Conservation (phyloP, 2,888 invertebrate genomes). For the Agapetus fuscipes region DNA sequence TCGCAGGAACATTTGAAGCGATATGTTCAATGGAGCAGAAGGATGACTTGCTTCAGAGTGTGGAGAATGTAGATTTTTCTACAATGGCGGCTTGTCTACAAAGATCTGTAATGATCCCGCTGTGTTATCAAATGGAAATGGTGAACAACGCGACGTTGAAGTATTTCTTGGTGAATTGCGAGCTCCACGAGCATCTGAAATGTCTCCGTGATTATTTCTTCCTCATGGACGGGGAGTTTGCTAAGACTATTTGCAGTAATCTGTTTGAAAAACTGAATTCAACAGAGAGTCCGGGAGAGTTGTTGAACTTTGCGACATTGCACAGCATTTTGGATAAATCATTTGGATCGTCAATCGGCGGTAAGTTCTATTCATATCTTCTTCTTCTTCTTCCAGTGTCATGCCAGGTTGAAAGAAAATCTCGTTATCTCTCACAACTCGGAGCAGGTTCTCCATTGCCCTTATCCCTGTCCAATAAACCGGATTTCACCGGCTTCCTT, state of each 20-base stretch:
- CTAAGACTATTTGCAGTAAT: conserved; percentile 58
- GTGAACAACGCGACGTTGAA: conserved; percentile 64
- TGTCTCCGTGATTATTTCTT: conserved; percentile 72
- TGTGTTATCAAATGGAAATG: conserved; percentile 57
- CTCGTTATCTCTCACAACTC: too few relatives aligned
- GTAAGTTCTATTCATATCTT: conserved; percentile 30
- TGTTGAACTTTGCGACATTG: conserved; percentile 59
- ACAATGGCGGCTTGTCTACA: conserved; percentile 51
- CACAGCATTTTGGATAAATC: conserved; percentile 62
- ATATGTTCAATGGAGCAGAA: conserved; percentile 27
- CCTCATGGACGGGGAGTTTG: conserved; percentile 71
- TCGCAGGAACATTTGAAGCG: conserved; percentile 34
- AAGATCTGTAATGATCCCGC: conserved; percentile 57
- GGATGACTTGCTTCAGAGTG: conserved; percentile 25
- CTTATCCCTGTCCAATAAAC: too few relatives aligned
- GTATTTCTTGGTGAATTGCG: conserved; percentile 54
- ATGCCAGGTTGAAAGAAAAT: background rate
- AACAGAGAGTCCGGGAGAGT: conserved; percentile 53
- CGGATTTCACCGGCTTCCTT: too few relatives aligned
- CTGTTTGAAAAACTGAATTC: conserved; percentile 57
- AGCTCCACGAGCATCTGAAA: conserved; percentile 60
- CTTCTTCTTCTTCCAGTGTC: too few relatives aligned
- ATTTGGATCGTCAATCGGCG: conserved; percentile 54
- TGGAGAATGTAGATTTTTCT: conserved; percentile 36
- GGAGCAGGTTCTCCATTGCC: too few relatives aligned